These are phyloP conservation scores for Platalea minor DNA, from an alignment of 2,797 vertebrate species.

Conservation along the genomic window DNA sequence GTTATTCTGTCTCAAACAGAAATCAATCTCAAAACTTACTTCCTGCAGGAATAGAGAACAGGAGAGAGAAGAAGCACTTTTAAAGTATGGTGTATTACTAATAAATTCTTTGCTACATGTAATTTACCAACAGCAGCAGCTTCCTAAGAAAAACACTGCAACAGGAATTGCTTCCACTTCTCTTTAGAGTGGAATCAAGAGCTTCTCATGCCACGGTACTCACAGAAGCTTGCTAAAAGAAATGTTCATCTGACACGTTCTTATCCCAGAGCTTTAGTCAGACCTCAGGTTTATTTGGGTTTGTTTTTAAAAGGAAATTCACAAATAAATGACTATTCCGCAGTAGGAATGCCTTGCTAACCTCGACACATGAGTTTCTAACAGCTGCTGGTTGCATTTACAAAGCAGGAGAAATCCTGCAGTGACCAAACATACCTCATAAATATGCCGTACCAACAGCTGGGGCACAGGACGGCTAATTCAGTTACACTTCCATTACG, in stretches of 20 bases:
- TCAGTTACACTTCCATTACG: rapidly evolving
- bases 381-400: not conserved
- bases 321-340: rapidly evolving
- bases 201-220: not conserved
- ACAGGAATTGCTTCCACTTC: not conserved
- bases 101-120: not conserved
- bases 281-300: not conserved
- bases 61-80: not conserved
- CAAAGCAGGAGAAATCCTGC: not conserved
- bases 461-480: rapidly evolving
- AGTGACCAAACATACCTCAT: not conserved
- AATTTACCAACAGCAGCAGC: not conserved
- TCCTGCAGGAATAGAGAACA: not conserved
- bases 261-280: not conserved
- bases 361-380: not conserved
- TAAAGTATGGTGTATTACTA: not conserved
- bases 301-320: not conserved
- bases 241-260: not conserved
- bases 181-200: not conserved
- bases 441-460: rapidly evolving
- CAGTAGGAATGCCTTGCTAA: not conserved
- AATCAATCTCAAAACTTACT: not conserved
- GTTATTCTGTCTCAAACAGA: not conserved
- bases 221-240: not conserved
- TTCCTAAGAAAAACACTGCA: not conserved